These are phyloP conservation scores for Sarcophaga peregrina DNA, from an alignment of 1,140 invertebrate species.

Conservation along the genomic window DNA sequence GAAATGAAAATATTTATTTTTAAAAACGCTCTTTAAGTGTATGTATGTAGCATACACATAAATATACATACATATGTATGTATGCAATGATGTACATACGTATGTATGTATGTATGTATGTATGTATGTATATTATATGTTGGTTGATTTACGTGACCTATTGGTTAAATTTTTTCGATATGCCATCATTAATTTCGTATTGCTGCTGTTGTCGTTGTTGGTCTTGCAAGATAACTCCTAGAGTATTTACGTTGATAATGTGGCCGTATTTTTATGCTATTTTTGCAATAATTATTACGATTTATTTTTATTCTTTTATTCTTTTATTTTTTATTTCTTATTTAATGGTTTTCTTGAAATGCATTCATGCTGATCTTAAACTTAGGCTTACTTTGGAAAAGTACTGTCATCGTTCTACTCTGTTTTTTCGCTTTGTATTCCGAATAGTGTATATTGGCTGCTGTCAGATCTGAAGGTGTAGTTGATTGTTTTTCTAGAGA, in stretches of 20 bases:
- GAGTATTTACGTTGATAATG: neutral
- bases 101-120: no score
- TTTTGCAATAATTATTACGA: neutral
- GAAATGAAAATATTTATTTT: no score
- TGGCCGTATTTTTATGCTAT: neutral
- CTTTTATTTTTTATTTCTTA: neutral
- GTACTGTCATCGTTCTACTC: neutral
- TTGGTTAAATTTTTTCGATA: neutral
- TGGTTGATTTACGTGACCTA: neutral
- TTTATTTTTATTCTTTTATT: neutral
- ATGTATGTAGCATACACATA: no score
- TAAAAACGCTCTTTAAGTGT: no score
- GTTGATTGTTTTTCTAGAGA: neutral
- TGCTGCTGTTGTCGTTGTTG: no score
- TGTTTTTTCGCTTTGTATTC: no score
- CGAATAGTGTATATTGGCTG: no score
- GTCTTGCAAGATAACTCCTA: no score
- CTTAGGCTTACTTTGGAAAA: constrained; percentile 5
- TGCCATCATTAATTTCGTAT: neutral
- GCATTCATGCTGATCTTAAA: constrained; percentile 2
- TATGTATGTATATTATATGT: neutral
- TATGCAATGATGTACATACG: neutral
- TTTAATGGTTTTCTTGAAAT: neutral
- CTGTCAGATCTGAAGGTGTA: neutral
- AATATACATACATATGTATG: neutral